A percentile compares a stretch with the other conserved stretches of the same genome.
Evolutionary conservation across 2,797 vertebrate species (phyloP).

Genomic region (Peromyscus eremicus): DNA sequence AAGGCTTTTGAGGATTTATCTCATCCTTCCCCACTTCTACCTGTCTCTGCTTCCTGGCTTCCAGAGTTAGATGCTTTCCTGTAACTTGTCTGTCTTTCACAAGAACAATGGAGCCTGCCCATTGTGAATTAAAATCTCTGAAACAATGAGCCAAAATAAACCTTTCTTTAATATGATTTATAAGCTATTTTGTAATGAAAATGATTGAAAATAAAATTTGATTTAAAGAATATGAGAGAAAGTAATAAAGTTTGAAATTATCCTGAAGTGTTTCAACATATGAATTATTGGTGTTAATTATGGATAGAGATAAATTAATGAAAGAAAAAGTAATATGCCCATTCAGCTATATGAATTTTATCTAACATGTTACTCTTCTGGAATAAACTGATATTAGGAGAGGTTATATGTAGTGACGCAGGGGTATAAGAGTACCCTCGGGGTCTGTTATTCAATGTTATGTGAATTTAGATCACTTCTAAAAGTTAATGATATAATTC

Average conservation of each 20-base stretch:
- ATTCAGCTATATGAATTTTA: not conserved
- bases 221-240: not conserved
- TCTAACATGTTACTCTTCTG: not conserved
- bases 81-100: not conserved
- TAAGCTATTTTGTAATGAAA: not conserved
- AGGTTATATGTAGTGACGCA: not conserved
- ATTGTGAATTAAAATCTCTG: not conserved
- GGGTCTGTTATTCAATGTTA: not conserved
- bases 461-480: not conserved
- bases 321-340: not conserved
- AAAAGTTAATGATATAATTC: not conserved
- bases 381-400: not conserved
- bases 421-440: rapidly evolving
- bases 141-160: not conserved
- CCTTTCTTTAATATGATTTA: not conserved
- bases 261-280: not conserved
- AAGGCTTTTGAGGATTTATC: too few species aligned
- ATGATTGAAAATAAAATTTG: not conserved
- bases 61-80: not conserved
- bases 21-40: too few species aligned
- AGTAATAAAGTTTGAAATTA: not conserved
- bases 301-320: not conserved
- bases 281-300: not conserved
- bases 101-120: not conserved
- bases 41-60: too few species aligned